Conservation (phyloP, 2,888 invertebrate species). For the Agelastica alni region DNA sequence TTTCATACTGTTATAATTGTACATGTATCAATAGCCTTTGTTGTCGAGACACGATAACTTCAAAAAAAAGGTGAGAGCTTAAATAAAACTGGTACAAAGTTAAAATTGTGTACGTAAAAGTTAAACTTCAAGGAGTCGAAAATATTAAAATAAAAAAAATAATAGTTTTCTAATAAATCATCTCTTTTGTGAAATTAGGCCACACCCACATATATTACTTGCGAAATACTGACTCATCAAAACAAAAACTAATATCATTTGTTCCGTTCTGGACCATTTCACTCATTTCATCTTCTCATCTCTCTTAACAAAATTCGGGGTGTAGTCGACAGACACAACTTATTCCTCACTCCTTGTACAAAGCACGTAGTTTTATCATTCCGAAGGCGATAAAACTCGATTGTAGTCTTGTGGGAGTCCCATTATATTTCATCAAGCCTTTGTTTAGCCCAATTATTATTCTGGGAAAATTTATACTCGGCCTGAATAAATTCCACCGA, state of each 20-base stretch:
- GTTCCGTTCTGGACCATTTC: constrained; percentile 1
- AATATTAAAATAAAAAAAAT: too few species aligned
- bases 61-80: too few species aligned
- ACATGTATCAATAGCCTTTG: too few species aligned
- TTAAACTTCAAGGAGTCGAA: too few species aligned
- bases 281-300: not conserved
- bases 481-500: constrained; percentile 25
- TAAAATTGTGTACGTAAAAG: too few species aligned
- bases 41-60: too few species aligned
- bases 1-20: too few species aligned
- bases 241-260: constrained; percentile 5
- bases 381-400: constrained; percentile 43
- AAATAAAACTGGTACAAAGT: too few species aligned
- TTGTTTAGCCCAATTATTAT: constrained; percentile 40
- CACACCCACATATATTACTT: too few species aligned
- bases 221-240: too few species aligned
- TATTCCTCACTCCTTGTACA: constrained; percentile 21
- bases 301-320: constrained; percentile 6
- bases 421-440: constrained; percentile 40
- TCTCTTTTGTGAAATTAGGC: too few species aligned
- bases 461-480: constrained; percentile 33
- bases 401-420: constrained; percentile 38
- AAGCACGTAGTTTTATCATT: constrained; percentile 39
- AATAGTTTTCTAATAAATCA: too few species aligned
- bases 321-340: constrained; percentile 10